Evolutionary conservation across 2,113 vertebrate genomes (phyloP).

Genomic region (Nerophis ophidion): DNA sequence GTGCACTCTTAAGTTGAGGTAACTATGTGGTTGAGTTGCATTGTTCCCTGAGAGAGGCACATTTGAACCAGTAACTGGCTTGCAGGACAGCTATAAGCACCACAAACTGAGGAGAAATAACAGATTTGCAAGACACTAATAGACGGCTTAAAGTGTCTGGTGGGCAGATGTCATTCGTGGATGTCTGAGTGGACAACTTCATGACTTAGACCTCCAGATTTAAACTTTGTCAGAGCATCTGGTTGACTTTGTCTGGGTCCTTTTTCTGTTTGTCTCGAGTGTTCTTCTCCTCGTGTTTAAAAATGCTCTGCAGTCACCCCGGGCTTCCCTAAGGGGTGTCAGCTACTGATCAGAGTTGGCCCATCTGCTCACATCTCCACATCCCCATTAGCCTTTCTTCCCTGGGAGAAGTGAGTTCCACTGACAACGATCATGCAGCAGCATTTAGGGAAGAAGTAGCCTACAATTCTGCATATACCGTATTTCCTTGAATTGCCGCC

Average conservation of each 20-base stretch:
- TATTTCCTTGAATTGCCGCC: no score
- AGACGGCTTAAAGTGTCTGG: constrained; percentile 1
- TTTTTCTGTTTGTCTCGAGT: background rate
- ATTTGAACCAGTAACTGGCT: background rate
- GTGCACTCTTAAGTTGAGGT: no score
- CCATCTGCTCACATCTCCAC: constrained; percentile 23
- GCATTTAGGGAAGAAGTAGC: background rate
- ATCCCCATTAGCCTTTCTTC: constrained; percentile 18
- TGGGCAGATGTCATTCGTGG: background rate
- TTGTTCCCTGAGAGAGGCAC: background rate
- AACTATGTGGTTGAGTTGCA: no score
- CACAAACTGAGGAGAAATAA: background rate
- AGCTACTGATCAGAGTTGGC: constrained; percentile 22
- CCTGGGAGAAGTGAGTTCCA: constrained; percentile 10
- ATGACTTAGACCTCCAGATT: background rate
- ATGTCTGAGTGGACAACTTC: constrained; percentile 2
- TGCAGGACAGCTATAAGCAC: background rate
- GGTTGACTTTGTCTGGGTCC: background rate
- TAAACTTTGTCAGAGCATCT: background rate
- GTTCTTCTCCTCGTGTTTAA: constrained; percentile 7
- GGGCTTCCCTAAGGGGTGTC: constrained; percentile 15
- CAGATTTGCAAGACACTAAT: background rate
- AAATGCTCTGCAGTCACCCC: constrained; percentile 10
- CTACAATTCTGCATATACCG: no score
- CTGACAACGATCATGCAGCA: constrained; percentile 19